These are phyloP conservation scores for Emberiza fucata DNA, from an alignment of 2,113 vertebrate species.

Conservation along the genomic window DNA sequence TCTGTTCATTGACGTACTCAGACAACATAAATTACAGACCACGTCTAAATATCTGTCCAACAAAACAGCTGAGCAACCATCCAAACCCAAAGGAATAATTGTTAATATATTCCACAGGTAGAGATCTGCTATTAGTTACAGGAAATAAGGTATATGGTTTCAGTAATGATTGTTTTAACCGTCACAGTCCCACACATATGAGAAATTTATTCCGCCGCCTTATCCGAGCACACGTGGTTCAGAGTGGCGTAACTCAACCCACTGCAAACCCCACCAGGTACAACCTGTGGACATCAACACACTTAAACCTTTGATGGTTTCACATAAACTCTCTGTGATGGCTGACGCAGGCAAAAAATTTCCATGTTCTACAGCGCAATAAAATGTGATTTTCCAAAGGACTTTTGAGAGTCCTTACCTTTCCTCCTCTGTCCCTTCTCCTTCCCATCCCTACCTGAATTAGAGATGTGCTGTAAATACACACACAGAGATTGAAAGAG, in stretches of 20 bases:
- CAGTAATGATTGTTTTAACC: slow-evolving; percentile 61
- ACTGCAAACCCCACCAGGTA: slow-evolving; percentile 41
- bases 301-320: not conserved
- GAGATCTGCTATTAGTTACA: slow-evolving; percentile 58
- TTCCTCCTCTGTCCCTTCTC: not conserved
- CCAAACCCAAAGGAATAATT: slow-evolving; percentile 57
- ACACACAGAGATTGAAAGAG: slow-evolving; percentile 55
- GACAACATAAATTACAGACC: slow-evolving; percentile 36
- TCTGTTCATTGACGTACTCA: not conserved
- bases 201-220: slow-evolving; percentile 65
- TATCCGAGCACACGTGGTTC: slow-evolving; percentile 37
- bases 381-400: slow-evolving; percentile 20
- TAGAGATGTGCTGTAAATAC: not conserved
- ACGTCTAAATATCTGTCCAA: slow-evolving; percentile 57
- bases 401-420: not conserved
- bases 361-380: accelerated
- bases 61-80: slow-evolving; percentile 56
- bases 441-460: not conserved
- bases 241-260: not conserved
- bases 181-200: slow-evolving; percentile 71
- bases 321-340: not conserved
- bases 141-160: slow-evolving; percentile 69
- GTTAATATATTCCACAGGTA: slow-evolving; percentile 70
- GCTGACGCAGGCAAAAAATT: not conserved
- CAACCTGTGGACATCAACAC: not conserved